Conservation (phyloP, 1,140 invertebrate genomes). For the Eurosta solidaginis region DNA sequence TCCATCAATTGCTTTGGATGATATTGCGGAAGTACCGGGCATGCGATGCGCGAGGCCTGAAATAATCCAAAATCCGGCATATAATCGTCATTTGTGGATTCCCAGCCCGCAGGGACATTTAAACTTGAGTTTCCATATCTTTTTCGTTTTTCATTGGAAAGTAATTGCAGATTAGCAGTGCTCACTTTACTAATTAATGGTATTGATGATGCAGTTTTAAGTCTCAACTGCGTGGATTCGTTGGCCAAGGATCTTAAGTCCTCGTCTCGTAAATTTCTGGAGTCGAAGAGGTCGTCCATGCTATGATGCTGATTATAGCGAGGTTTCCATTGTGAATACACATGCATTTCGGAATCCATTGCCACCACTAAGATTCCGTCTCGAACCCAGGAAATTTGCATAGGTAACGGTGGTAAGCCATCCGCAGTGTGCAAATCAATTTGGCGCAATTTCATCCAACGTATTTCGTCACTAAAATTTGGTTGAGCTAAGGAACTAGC, state of each 20-base stretch:
- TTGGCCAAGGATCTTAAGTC: conserved; percentile 76
- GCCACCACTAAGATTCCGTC: conserved; percentile 97
- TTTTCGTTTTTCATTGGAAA: conserved; percentile 70
- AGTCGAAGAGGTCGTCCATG: conserved; percentile 62
- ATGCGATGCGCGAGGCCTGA: conserved; percentile 94
- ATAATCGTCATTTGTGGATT: conserved; percentile 64
- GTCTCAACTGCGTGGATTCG: conserved; percentile 69
- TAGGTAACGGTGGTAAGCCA: conserved; percentile 92
- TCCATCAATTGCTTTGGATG: conserved; percentile 99
- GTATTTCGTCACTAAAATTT: conserved; percentile 82
- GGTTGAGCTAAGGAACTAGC: conserved; percentile 84
- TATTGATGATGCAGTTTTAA: conserved; percentile 77
- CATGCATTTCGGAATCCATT: conserved; percentile 99
- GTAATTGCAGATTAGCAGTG: conserved; percentile 78
- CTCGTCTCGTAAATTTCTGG: conserved; percentile 78
- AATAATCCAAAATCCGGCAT: conserved; percentile 95
- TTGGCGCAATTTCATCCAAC: conserved; percentile 94
- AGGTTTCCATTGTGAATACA: conserved; percentile 97
- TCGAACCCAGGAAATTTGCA: conserved; percentile 98
- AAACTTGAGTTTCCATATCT: conserved; percentile 35
- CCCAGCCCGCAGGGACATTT: not conserved
- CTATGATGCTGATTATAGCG: conserved; percentile 42
- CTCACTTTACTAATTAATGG: conserved; percentile 80
- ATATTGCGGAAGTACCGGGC: conserved; percentile 98
- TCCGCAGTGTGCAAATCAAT: conserved; percentile 93